Conservation (phyloP, 2,113 vertebrate species). For the Microcebus griseorufus region DNA sequence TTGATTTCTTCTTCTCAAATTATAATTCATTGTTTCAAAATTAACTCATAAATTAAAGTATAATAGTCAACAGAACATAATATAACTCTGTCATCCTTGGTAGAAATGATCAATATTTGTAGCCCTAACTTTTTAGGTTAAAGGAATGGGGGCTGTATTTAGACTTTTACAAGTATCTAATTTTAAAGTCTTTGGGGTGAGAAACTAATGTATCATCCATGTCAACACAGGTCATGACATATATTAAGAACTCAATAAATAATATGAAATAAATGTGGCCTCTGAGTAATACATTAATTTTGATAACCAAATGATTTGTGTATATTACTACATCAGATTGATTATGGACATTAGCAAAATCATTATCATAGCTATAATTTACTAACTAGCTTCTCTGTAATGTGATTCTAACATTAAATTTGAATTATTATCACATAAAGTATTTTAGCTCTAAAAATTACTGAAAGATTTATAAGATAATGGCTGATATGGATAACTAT, state of each 20-base stretch:
- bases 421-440: background rate
- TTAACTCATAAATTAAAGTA: background rate
- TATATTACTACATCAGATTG: background rate
- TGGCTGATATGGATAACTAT: background rate
- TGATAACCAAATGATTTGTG: background rate
- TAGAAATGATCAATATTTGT: background rate
- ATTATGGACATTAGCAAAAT: background rate
- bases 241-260: background rate
- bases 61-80: background rate
- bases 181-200: background rate
- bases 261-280: background rate
- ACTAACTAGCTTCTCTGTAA: background rate
- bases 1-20: background rate
- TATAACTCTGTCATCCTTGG: background rate
- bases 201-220: background rate
- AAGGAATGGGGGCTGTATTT: background rate
- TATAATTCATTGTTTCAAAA: background rate
- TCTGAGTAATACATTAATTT: background rate
- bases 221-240: background rate
- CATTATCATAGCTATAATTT: conserved; percentile 1
- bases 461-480: background rate
- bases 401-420: background rate
- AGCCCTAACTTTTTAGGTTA: background rate
- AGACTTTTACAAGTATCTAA: background rate
- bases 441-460: conserved; percentile 2